Evolutionary conservation across 2,888 invertebrate species (phyloP).

Genomic region (Brachyopa scutellaris): DNA sequence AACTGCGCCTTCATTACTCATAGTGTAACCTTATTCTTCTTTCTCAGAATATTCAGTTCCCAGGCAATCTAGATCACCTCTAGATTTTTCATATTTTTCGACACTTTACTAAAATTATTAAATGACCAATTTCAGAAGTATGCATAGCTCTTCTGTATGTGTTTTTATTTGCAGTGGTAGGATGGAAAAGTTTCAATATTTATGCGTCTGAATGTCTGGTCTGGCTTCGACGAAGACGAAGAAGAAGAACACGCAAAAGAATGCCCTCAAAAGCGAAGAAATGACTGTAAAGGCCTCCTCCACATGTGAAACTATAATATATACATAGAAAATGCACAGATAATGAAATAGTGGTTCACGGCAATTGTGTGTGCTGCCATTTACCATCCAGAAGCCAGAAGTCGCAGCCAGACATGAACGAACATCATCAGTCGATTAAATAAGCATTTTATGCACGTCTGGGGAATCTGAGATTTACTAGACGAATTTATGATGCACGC

Average conservation of each 20-base stretch:
- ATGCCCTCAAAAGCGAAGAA: slow-evolving; percentile 55
- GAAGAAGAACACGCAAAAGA: slow-evolving; percentile 46
- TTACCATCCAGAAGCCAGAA: slow-evolving; percentile 8
- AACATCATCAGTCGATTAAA: slow-evolving; percentile 66
- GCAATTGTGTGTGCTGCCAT: slow-evolving; percentile 46
- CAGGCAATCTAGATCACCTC: too few relatives aligned
- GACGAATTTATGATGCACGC: slow-evolving; percentile 72
- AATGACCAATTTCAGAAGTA: too few relatives aligned
- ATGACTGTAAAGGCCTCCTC: slow-evolving; percentile 52
- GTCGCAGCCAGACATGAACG: slow-evolving; percentile 38
- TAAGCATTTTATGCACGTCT: slow-evolving; percentile 69
- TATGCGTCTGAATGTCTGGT: slow-evolving; percentile 72
- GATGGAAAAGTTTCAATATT: slow-evolving; percentile 65
- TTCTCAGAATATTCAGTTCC: too few relatives aligned
- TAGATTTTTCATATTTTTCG: too few relatives aligned
- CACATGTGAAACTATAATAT: slow-evolving; percentile 38
- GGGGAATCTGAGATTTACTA: slow-evolving; percentile 71
- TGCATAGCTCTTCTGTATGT: slow-evolving; percentile 22
- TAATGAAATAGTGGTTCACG: slow-evolving; percentile 58
- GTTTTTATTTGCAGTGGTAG: slow-evolving; percentile 3
- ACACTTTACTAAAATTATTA: too few relatives aligned
- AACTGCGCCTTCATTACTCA: too few relatives aligned
- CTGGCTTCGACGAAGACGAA: slow-evolving; percentile 47
- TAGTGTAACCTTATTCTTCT: too few relatives aligned
- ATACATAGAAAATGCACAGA: slow-evolving; percentile 6